These are phyloP conservation scores for Xylota segnis DNA, from an alignment of 2,888 invertebrate genomes.

Conservation along the genomic window DNA sequence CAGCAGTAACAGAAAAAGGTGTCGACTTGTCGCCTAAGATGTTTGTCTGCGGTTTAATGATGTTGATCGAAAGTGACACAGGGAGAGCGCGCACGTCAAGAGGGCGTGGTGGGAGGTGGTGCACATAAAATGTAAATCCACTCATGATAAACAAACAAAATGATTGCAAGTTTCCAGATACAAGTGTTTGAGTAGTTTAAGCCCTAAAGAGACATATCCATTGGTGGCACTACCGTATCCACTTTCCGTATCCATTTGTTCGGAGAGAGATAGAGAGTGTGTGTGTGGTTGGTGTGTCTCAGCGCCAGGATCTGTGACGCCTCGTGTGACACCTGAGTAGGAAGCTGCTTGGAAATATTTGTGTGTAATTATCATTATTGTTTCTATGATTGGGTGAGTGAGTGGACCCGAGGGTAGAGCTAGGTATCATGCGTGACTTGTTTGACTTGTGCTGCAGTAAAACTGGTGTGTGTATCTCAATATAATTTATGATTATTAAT, in stretches of 20 bases:
- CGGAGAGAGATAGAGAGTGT: neutral
- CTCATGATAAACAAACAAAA: conserved; percentile 69
- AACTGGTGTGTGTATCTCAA: conserved; percentile 46
- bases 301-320: conserved; percentile 63
- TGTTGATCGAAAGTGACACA: conserved; percentile 65
- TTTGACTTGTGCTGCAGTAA: conserved; percentile 57
- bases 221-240: neutral
- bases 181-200: conserved; percentile 28
- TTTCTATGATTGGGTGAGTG: conserved; percentile 49
- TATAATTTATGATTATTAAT: conserved; percentile 73
- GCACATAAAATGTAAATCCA: conserved; percentile 52
- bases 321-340: conserved; percentile 73
- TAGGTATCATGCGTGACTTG: conserved; percentile 63
- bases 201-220: conserved; percentile 21
- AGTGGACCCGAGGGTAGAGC: conserved; percentile 34
- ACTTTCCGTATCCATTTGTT: neutral
- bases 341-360: conserved; percentile 60
- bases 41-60: conserved; percentile 53
- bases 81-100: conserved; percentile 27
- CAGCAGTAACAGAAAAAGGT: conserved; percentile 44
- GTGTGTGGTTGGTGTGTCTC: conserved; percentile 1
- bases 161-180: conserved; percentile 55
- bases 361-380: conserved; percentile 74
- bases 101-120: conserved; percentile 23
- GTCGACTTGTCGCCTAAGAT: conserved; percentile 54